Conservation (phyloP, 2,113 vertebrate genomes). For the Paradisaea rubra region DNA sequence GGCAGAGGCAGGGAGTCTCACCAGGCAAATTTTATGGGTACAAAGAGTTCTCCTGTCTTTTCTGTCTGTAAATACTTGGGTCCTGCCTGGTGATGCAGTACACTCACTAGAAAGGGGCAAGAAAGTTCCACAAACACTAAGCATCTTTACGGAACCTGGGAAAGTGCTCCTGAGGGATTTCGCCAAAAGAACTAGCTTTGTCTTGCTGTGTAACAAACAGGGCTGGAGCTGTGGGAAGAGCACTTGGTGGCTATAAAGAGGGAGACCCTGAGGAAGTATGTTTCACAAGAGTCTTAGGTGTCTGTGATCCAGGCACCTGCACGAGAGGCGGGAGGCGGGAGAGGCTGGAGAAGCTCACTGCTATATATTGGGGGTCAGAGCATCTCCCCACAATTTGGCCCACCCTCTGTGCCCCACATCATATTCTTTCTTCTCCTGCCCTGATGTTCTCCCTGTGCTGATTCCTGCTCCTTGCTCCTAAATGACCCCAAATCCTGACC, state of each 20-base stretch:
- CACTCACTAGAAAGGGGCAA: neutral
- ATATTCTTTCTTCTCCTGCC: neutral
- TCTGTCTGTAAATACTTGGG: neutral
- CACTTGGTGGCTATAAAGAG: neutral
- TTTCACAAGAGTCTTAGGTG: accelerated
- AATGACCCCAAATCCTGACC: neutral
- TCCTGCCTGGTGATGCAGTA: neutral
- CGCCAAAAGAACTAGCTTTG: accelerated
- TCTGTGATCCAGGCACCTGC: neutral
- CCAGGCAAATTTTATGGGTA: neutral
- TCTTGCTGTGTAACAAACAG: neutral
- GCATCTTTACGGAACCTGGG: accelerated
- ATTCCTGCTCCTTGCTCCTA: neutral
- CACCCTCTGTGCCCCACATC: neutral
- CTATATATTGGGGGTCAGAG: accelerated
- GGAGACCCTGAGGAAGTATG: accelerated
- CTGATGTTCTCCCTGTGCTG: neutral
- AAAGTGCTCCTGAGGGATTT: neutral
- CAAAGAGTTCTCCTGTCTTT: neutral
- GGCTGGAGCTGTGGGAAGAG: neutral
- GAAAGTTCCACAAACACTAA: neutral
- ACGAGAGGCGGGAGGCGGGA: neutral
- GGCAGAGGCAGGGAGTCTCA: neutral
- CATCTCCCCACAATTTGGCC: neutral
- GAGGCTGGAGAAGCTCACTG: neutral